Evolutionary conservation across 2,113 vertebrate genomes (phyloP), one percentile per base, ranked within the genome.

Genomic region (Mugil cephalus): DNA sequence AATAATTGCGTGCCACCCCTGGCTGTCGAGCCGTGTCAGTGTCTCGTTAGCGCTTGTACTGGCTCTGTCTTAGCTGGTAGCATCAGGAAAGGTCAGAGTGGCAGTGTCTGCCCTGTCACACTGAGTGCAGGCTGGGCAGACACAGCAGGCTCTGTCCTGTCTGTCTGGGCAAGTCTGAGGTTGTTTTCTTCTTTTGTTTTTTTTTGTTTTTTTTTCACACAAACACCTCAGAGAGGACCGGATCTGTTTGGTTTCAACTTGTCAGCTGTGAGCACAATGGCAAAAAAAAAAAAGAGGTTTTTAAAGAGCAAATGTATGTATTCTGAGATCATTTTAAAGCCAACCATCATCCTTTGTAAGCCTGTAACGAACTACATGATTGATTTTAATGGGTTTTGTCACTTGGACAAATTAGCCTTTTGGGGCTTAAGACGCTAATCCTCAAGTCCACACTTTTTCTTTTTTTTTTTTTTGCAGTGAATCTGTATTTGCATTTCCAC

Each of bases 1-100:
- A 83, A 90, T 91, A 85, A 90, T 88, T 90, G 83, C 36, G 19
- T 79, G 74, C 76, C 83, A 79, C 82, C 80, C 68, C 52, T 50
- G 84, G 77, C 87, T 88, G 89, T 92, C 89, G 74, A 69, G 74
- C 70, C 64, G 70, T 85, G 88, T 92, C 90, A 88, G 82, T 54
- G 62, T 90, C 92, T 91, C 77, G 77, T 92, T 91, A 87, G 82
- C 15, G 38, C 65, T 45, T 73, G 75, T 85, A 83, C 81, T 67
- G 86, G 84, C 83, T 86, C 59, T 34, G 80, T 74, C 43, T 47
- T 82, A 78, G 85, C 83, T 80, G 74, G 79, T 85, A 81, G 83
- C 80, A 60, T 79, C 76, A 47, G 84, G 73, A 87, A 87, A 90
- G 87, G 87, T 90, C 90, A 87, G 80, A 73, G 77, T 85, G 72